Base-by-base conservation (phyloP, 2,888 invertebrate species). In the Harpagoxenus sublaevis region DNA sequence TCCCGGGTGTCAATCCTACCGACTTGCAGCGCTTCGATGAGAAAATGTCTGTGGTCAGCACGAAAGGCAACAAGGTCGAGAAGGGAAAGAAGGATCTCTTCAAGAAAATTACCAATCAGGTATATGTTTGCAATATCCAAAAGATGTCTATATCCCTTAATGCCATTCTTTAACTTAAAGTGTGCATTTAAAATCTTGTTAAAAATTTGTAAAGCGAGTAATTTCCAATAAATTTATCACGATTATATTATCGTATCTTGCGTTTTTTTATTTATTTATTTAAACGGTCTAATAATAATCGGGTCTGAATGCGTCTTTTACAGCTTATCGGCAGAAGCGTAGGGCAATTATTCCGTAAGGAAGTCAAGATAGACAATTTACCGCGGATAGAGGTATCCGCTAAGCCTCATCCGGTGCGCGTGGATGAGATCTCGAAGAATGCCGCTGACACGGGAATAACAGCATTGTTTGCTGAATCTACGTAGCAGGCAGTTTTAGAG, bases 61-160 rank as follows among this genome's bases (percentile, higher is more conserved):
- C 96, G 89, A 97, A 97, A 92, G 97, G 97, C 77, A 97, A 97
- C 93, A 97, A 98, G 95, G 97, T 98, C 65, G 98, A 99, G 94
- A 98, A 98, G 94, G 97, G 97, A 91, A 98, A 98, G 94, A 98
- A 98, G 91, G 99, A 99, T 94, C 96, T 98, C 73, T 99, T 99
- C 95, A 98, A 97, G 95, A 98, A 98, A 95, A 97, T 98, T 90
- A 98, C 98, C 10, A 97, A 97, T 86, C 97, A 97, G 95, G 97
- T 97, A 95, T 45, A 35, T 15, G 12, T 42, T 53, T 48, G 3
- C 31, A 42, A 60, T 60, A 60, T 60, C 3, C 18, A 60, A 51
- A 68, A 39, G 4, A 57, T 66, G 8, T 45, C 1, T 23, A 12
- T 68, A 62, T 31, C 18, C 0, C 0, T 53, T 53, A 53, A 53